phyloP scores from a whole-genome alignment of 2,113 vertebrate genomes.

The Mormoops blainvillei region DNA sequence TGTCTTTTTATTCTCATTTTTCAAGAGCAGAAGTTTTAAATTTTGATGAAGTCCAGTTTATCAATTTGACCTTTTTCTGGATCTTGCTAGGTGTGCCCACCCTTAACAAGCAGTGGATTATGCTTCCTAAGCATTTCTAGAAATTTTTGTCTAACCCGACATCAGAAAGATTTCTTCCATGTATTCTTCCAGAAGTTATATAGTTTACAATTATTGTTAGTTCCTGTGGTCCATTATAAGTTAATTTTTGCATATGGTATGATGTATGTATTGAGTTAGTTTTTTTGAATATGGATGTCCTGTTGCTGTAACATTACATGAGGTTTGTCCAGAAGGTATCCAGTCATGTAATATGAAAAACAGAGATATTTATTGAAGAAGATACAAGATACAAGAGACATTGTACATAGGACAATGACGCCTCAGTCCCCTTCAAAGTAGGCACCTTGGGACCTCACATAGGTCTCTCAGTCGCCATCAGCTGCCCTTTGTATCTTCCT shows the following conservation, averaged over 20 bases:
- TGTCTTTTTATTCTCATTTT: not conserved
- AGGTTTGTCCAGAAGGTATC: too few relatives aligned
- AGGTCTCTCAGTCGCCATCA: too few relatives aligned
- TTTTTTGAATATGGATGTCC: not conserved
- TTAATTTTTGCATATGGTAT: not conserved
- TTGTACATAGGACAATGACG: too few relatives aligned
- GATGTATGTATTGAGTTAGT: not conserved
- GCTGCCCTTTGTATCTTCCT: too few relatives aligned
- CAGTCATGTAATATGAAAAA: too few relatives aligned
- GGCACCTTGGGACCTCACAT: too few relatives aligned
- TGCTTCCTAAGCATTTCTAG: too few relatives aligned
- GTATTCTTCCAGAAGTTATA: not conserved
- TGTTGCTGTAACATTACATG: not conserved
- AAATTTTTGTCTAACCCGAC: not conserved
- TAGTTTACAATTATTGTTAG: not conserved
- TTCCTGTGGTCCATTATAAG: not conserved
- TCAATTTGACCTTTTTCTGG: not conserved
- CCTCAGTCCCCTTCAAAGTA: too few relatives aligned
- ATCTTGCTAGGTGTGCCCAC: not conserved
- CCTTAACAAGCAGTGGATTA: not conserved
- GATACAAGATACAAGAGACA: too few relatives aligned
- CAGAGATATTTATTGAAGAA: too few relatives aligned
- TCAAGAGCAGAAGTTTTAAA: not conserved
- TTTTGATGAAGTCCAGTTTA: too few relatives aligned
- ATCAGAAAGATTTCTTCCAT: not conserved